Evolutionary conservation across 2,113 vertebrate genomes (phyloP).

Genomic region (Dicerorhinus sumatrensis): DNA sequence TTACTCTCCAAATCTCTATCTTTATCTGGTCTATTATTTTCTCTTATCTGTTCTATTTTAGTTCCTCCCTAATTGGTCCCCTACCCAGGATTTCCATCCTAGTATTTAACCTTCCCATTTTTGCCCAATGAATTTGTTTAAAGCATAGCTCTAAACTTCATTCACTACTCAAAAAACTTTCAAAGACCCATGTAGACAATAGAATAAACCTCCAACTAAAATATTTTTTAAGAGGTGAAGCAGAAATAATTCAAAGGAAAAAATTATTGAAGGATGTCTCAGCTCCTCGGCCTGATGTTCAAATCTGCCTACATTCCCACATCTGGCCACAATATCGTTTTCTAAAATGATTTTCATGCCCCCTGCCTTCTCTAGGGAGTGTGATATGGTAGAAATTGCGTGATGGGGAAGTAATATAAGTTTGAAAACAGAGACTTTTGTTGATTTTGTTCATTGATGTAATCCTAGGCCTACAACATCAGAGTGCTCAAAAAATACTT

Average conservation of each 20-base stretch:
- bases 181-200: neutral
- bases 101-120: neutral
- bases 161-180: neutral
- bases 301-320: neutral
- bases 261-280: neutral
- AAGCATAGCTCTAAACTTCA: neutral
- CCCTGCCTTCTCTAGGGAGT: neutral
- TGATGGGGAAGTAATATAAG: neutral
- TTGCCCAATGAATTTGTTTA: neutral
- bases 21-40: neutral
- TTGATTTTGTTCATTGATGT: neutral
- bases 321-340: neutral
- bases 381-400: neutral
- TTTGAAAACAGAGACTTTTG: neutral
- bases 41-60: neutral
- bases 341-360: neutral
- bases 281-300: neutral
- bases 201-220: neutral
- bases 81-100: neutral
- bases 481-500: neutral
- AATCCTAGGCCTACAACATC: neutral
- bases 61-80: neutral
- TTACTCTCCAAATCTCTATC: neutral
- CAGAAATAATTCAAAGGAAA: conserved; percentile 17
- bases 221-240: neutral